Conservation (phyloP, 2,888 invertebrate species). For the Leucophenga maculata region DNA sequence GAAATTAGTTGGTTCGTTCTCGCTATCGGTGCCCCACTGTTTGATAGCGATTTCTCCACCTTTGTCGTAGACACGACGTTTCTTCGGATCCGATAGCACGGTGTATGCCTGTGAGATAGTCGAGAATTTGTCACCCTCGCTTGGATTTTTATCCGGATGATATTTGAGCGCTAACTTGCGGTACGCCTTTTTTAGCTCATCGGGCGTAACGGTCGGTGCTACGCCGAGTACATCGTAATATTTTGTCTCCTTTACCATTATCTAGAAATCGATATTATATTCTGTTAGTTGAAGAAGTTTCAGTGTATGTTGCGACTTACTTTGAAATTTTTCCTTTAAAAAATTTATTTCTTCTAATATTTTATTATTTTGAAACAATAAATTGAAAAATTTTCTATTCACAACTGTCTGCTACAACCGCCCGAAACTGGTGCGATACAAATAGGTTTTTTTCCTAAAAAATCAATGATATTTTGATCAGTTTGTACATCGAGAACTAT, state of each 20-base stretch:
- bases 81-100: constrained; percentile 94
- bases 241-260: constrained; percentile 90
- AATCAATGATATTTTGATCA: too few species aligned
- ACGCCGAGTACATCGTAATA: constrained; percentile 96
- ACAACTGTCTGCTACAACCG: too few species aligned
- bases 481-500: too few species aligned
- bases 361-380: too few species aligned
- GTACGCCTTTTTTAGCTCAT: constrained; percentile 97
- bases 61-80: constrained; percentile 89
- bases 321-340: too few species aligned
- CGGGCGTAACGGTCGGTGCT: constrained; percentile 86
- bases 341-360: too few species aligned
- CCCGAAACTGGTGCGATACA: too few species aligned
- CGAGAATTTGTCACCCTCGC: constrained; percentile 97
- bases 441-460: too few species aligned
- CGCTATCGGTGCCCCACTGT: constrained; percentile 91
- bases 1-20: constrained; percentile 72
- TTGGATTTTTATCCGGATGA: constrained; percentile 96
- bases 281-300: too few species aligned
- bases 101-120: constrained; percentile 98
- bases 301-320: too few species aligned
- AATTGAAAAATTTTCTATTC: too few species aligned
- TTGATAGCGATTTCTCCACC: constrained; percentile 96
- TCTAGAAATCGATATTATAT: too few species aligned
- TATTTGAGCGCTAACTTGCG: constrained; percentile 95